phyloP scores from a whole-genome alignment of 2,113 vertebrate genomes.

The Nerophis ophidion region DNA sequence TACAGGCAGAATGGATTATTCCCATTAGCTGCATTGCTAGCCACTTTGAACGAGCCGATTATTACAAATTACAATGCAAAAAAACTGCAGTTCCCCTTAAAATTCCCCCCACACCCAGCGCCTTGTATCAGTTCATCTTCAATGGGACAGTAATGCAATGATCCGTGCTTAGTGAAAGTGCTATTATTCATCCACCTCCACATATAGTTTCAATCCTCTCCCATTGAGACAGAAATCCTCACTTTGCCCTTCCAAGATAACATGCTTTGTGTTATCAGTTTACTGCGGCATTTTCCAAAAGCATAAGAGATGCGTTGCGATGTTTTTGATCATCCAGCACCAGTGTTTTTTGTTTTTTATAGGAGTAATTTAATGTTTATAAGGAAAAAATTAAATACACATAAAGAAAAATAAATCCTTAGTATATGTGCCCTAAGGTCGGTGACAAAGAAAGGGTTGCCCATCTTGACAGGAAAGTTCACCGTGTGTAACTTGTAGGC shows the following conservation, averaged over 20 bases:
- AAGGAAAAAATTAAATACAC: not conserved
- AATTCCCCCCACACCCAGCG: not conserved
- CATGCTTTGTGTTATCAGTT: conserved; percentile 28
- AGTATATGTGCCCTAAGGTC: not conserved
- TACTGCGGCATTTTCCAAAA: conserved; percentile 2
- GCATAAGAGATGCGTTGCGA: conserved; percentile 6
- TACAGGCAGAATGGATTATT: too few relatives aligned
- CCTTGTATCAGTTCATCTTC: conserved; percentile 40
- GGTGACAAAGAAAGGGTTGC: not conserved
- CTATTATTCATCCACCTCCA: conserved; percentile 33
- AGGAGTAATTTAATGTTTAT: not conserved
- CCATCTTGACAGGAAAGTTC: not conserved
- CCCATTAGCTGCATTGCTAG: too few relatives aligned
- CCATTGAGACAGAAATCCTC: conserved; percentile 17
- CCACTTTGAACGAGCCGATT: too few relatives aligned
- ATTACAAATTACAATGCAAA: too few relatives aligned
- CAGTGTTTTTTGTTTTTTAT: not conserved
- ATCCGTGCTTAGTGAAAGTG: conserved; percentile 26
- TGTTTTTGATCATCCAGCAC: not conserved
- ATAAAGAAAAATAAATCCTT: too few relatives aligned
- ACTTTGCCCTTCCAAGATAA: conserved; percentile 31
- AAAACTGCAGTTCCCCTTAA: too few relatives aligned
- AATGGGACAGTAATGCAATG: conserved; percentile 42
- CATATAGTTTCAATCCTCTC: conserved; percentile 20
- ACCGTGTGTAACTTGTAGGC: too few relatives aligned